These are phyloP conservation scores for Todiramphus chloris DNA, from an alignment of 2,113 vertebrate species.

Conservation along the genomic window DNA sequence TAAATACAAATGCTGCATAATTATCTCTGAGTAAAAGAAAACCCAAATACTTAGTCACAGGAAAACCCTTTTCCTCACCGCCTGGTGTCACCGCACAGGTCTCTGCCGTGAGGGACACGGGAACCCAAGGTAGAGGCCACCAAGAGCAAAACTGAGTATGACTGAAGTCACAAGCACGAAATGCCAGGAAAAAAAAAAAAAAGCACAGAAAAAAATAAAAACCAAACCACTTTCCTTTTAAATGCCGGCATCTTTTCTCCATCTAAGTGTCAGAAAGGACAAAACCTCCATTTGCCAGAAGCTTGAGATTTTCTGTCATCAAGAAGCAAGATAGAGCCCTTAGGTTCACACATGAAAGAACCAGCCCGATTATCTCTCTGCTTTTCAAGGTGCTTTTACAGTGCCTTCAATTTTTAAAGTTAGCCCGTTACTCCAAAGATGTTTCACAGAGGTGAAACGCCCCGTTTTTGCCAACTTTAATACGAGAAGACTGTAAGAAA, in stretches of 20 bases:
- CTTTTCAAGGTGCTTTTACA: not conserved
- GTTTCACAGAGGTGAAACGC: not conserved
- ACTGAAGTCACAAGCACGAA: not conserved
- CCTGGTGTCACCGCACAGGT: not conserved
- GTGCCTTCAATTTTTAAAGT: not conserved
- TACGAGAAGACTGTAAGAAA: not conserved
- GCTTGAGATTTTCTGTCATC: not conserved
- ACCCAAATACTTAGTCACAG: not conserved
- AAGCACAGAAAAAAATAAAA: not conserved
- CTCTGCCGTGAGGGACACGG: rapidly evolving
- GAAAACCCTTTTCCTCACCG: not conserved
- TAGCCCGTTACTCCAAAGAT: not conserved
- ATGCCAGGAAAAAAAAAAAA: not conserved
- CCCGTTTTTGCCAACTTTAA: not conserved
- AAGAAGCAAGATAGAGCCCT: not conserved
- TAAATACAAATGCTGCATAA: not conserved
- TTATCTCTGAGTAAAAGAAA: not conserved
- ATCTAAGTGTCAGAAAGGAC: not conserved
- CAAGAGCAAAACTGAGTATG: not conserved
- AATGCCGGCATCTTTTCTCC: not conserved
- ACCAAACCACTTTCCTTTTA: not conserved
- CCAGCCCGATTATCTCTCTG: not conserved
- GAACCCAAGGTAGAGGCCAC: too few species aligned
- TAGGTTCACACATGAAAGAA: not conserved
- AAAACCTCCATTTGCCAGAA: not conserved